A percentile compares a stretch with the other conserved stretches of the same genome.
phyloP scores from a whole-genome alignment of 2,113 vertebrate species.

The Poecile atricapillus region DNA sequence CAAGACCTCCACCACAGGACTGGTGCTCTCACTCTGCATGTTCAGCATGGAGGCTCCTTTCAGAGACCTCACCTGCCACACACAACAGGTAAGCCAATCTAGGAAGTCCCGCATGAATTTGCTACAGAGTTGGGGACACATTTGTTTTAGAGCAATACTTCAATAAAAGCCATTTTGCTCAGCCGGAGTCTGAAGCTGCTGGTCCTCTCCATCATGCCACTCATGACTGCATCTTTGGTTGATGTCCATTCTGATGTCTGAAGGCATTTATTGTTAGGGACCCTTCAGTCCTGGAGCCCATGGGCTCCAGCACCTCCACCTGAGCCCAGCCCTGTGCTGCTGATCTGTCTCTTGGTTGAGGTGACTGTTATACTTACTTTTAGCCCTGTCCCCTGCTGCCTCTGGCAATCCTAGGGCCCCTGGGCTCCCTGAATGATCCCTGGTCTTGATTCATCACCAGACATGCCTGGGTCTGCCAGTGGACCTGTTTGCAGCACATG shows the following conservation, averaged over 20 bases:
- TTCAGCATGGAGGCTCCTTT: not conserved
- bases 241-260: not conserved
- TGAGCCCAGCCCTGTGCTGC: not conserved
- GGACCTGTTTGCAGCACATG: not conserved
- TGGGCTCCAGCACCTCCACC: not conserved
- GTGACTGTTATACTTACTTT: not conserved
- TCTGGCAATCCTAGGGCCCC: not conserved
- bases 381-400: not conserved
- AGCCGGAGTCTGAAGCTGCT: not conserved
- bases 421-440: not conserved
- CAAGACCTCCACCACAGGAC: not conserved
- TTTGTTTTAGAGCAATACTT: not conserved
- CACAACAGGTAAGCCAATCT: accelerated
- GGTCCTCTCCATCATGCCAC: not conserved
- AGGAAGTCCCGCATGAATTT: not conserved
- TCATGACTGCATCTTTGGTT: not conserved
- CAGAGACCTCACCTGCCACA: not conserved
- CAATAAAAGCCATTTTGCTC: not conserved
- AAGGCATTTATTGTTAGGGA: not conserved
- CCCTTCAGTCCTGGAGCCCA: not conserved
- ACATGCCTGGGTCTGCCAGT: not conserved
- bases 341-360: not conserved
- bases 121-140: accelerated
- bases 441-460: not conserved
- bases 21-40: not conserved